Percentiles rank a stretch among this genome's conserved stretches.
phyloP scores from a whole-genome alignment of 2,888 invertebrate genomes.

The Gisinianus flammeolus region DNA sequence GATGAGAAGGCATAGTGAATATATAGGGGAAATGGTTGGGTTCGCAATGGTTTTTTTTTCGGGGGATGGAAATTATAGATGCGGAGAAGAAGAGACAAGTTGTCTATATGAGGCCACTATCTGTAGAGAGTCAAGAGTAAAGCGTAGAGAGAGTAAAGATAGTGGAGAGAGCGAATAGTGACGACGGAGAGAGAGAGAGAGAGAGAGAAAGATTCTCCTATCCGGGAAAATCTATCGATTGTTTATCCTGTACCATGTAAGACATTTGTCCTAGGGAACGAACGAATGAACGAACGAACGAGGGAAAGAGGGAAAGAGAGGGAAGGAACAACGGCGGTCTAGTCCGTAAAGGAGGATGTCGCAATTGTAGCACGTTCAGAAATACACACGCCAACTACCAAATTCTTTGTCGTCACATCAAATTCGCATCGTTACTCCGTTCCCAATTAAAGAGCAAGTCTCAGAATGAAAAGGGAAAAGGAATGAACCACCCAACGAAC shows the following conservation, averaged over 20 bases:
- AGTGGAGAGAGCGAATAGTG: not conserved
- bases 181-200: not conserved
- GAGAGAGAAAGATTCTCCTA: constrained; percentile 36
- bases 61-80: constrained; percentile 29
- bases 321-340: not conserved
- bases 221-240: constrained; percentile 43
- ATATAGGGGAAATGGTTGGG: not conserved
- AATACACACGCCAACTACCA: constrained; percentile 11
- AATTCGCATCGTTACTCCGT: constrained; percentile 54
- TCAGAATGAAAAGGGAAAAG: constrained; percentile 1
- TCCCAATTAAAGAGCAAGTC: constrained; percentile 49
- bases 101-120: too few relatives aligned
- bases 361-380: constrained; percentile 16
- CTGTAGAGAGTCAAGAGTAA: constrained; percentile 1
- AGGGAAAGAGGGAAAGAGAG: not conserved
- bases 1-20: not conserved
- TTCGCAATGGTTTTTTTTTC: not conserved
- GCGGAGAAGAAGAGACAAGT: not conserved
- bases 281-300: too few relatives aligned
- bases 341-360: not conserved
- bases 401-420: constrained; percentile 55
- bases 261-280: constrained; percentile 38
- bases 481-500: not conserved
- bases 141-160: constrained; percentile 15
- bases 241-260: constrained; percentile 38